Conservation (phyloP, 2,113 vertebrate genomes). For the Casuarius casuarius region DNA sequence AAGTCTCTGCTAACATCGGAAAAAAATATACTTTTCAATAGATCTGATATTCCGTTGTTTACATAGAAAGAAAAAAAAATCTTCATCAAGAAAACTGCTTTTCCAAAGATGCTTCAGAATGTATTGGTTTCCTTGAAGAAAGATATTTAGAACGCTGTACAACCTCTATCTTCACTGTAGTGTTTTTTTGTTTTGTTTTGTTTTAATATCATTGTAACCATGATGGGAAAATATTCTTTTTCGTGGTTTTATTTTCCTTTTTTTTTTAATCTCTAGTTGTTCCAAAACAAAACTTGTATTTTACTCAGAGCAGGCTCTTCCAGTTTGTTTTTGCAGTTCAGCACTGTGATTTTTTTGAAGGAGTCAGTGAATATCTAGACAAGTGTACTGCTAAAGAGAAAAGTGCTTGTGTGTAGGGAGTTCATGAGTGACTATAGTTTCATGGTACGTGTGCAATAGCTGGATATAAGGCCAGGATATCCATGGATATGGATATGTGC, state of each 20-base stretch:
- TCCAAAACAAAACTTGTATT: not conserved
- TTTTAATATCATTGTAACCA: not conserved
- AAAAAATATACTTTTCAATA: not conserved
- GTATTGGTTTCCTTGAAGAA: not conserved
- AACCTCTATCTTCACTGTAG: not conserved
- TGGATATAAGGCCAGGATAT: not conserved
- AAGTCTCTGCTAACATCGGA: not conserved
- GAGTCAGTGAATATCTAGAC: not conserved
- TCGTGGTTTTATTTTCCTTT: not conserved
- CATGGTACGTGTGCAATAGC: fast-evolving
- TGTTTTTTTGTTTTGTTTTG: not conserved
- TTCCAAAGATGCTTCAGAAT: not conserved
- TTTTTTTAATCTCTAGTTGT: not conserved
- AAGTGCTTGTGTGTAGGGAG: not conserved
- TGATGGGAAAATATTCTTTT: not conserved
- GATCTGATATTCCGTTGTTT: not conserved
- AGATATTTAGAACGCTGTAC: not conserved
- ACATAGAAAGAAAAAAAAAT: not conserved
- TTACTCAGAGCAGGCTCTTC: not conserved
- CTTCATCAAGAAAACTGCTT: not conserved
- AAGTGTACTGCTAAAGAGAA: not conserved
- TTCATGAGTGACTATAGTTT: not conserved
- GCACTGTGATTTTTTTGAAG: not conserved
- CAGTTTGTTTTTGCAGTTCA: not conserved
- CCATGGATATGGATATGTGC: not conserved